phyloP scores from a whole-genome alignment of 2,797 vertebrate genomes.

The Coreius guichenoti region DNA sequence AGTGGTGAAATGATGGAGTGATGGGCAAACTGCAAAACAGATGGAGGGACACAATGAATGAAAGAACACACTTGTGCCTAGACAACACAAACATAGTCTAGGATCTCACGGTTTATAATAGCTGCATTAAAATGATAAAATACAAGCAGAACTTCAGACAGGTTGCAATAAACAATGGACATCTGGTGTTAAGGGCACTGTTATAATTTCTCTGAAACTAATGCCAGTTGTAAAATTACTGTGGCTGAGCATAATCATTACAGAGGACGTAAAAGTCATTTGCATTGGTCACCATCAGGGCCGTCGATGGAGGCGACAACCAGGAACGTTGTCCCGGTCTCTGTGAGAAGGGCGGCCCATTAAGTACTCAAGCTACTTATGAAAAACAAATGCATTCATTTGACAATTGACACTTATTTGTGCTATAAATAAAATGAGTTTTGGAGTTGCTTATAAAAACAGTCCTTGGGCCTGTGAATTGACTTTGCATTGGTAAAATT shows the following conservation, averaged over 20 bases:
- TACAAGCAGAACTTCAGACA: slow-evolving; percentile 14
- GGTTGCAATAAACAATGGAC: slow-evolving; percentile 20
- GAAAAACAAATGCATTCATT: not conserved
- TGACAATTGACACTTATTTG: not conserved
- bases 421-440: not conserved
- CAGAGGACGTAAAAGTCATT: slow-evolving; percentile 15
- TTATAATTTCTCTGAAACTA: slow-evolving; percentile 22
- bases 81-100: slow-evolving; percentile 33
- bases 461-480: not conserved
- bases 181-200: slow-evolving; percentile 34
- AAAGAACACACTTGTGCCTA: slow-evolving; percentile 22
- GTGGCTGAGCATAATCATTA: slow-evolving; percentile 13
- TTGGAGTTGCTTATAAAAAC: not conserved
- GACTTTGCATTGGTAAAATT: not conserved
- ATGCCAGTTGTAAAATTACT: slow-evolving; percentile 10
- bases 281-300: slow-evolving; percentile 4
- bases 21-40: slow-evolving; percentile 65
- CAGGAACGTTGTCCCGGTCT: not conserved
- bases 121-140: slow-evolving; percentile 19
- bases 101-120: not conserved
- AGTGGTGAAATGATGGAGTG: slow-evolving; percentile 61
- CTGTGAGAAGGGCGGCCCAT: slow-evolving; percentile 3
- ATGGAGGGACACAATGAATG: slow-evolving; percentile 48
- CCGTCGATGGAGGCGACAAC: not conserved
- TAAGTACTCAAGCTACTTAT: not conserved